These are phyloP conservation scores for Sitophilus oryzae DNA, from an alignment of 1,140 invertebrate species.

Conservation along the genomic window DNA sequence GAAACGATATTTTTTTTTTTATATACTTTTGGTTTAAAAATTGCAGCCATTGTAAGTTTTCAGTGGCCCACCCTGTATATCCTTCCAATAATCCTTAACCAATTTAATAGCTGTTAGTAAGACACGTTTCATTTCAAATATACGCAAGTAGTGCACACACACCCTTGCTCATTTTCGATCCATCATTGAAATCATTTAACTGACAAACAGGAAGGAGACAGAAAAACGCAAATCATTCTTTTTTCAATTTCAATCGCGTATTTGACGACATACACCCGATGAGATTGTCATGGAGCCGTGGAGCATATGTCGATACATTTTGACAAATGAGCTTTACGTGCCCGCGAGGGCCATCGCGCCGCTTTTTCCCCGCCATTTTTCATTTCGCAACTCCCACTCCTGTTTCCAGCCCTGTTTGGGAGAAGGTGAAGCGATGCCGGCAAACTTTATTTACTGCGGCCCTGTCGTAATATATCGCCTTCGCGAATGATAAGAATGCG, in stretches of 20 bases:
- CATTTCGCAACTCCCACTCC: background rate
- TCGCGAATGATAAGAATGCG: constrained; percentile 6
- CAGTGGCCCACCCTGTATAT: too few species aligned
- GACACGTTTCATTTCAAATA: too few species aligned
- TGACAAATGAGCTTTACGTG: constrained; percentile 12
- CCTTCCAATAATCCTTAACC: too few species aligned
- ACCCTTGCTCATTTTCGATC: too few species aligned
- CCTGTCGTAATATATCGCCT: constrained; percentile 2
- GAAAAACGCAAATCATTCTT: background rate
- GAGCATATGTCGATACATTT: constrained; percentile 13
- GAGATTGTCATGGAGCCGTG: background rate
- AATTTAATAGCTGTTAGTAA: too few species aligned
- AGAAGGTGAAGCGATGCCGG: background rate
- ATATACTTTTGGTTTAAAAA: too few species aligned
- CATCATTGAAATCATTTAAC: too few species aligned
- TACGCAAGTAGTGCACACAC: too few species aligned
- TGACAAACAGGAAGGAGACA: too few species aligned
- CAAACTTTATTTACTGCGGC: constrained; percentile 6
- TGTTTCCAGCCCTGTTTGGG: background rate
- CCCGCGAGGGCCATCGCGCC: background rate
- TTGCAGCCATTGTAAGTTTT: too few species aligned
- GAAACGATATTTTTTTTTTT: too few species aligned
- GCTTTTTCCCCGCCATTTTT: background rate
- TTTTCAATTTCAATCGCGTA: background rate
- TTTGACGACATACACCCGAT: background rate